These are phyloP conservation scores for Hemiprocne comata DNA, from an alignment of 2,113 vertebrate species.

Conservation along the genomic window DNA sequence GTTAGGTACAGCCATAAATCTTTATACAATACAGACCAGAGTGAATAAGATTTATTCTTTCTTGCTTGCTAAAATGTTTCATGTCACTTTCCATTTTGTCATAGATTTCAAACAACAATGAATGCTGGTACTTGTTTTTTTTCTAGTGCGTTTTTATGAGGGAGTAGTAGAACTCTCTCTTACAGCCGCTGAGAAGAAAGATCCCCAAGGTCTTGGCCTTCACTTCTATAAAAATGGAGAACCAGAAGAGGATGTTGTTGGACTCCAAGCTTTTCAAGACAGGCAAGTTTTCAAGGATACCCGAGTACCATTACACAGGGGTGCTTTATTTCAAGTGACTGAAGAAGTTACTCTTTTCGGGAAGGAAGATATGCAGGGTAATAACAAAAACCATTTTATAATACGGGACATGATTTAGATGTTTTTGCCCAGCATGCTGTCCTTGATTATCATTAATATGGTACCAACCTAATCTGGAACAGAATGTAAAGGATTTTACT, in stretches of 20 bases:
- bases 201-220: conserved; percentile 93
- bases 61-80: not conserved
- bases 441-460: not conserved
- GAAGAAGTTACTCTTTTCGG: not conserved
- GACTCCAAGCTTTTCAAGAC: conserved; percentile 93
- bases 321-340: not conserved
- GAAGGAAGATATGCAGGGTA: not conserved
- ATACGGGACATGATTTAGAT: not conserved
- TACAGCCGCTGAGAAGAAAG: conserved; percentile 92
- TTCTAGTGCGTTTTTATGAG: conserved; percentile 94
- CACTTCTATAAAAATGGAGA: conserved; percentile 98
- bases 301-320: not conserved
- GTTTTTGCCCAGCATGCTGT: not conserved
- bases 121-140: not conserved
- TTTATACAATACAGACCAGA: not conserved
- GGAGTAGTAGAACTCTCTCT: conserved; percentile 94
- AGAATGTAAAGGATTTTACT: not conserved
- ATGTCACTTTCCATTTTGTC: not conserved
- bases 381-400: not conserved
- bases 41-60: not conserved
- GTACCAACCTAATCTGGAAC: not conserved
- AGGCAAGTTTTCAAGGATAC: conserved; percentile 72
- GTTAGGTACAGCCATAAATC: not conserved
- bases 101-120: not conserved
- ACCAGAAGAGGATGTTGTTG: conserved; percentile 91